These are phyloP conservation scores for Clepsis dumicolana DNA, from an alignment of 2,888 invertebrate species.

Conservation along the genomic window DNA sequence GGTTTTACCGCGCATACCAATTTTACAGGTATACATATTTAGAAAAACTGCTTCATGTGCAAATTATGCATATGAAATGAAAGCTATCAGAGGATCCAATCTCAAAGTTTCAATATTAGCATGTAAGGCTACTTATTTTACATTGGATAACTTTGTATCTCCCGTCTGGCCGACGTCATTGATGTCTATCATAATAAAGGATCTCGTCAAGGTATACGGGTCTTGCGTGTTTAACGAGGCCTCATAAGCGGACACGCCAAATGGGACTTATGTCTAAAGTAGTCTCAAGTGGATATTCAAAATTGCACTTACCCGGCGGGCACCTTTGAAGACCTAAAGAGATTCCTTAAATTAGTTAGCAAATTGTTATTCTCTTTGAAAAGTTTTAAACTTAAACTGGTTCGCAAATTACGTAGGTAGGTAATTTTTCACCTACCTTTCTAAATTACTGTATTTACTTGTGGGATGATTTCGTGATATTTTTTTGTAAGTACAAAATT, in stretches of 20 bases:
- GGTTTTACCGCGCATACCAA: background rate
- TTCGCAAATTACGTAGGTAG: background rate
- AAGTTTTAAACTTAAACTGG: background rate
- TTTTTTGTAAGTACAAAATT: too few relatives aligned
- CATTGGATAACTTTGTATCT: constrained; percentile 43
- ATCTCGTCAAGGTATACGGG: constrained; percentile 59
- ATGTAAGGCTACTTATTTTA: constrained; percentile 29
- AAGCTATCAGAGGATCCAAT: constrained; percentile 20
- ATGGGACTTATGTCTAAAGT: constrained; percentile 48
- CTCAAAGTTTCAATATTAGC: constrained; percentile 26
- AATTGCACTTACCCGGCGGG: constrained; percentile 35
- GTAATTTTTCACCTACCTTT: too few relatives aligned
- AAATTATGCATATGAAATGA: background rate
- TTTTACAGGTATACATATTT: background rate
- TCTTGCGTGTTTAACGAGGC: constrained; percentile 51
- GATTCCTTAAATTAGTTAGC: background rate
- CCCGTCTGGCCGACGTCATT: constrained; percentile 59
- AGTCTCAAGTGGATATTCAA: constrained; percentile 45
- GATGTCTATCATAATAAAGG: constrained; percentile 74
- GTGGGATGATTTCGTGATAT: background rate
- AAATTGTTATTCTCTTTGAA: background rate
- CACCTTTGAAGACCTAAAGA: constrained; percentile 19
- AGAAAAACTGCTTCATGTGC: background rate
- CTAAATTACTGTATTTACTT: background rate
- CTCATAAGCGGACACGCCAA: constrained; percentile 53